Percentiles rank a stretch among this genome's conserved stretches.
These are phyloP conservation scores for Hyperoodon ampullatus DNA, from an alignment of 2,113 vertebrate genomes.

Conservation along the genomic window DNA sequence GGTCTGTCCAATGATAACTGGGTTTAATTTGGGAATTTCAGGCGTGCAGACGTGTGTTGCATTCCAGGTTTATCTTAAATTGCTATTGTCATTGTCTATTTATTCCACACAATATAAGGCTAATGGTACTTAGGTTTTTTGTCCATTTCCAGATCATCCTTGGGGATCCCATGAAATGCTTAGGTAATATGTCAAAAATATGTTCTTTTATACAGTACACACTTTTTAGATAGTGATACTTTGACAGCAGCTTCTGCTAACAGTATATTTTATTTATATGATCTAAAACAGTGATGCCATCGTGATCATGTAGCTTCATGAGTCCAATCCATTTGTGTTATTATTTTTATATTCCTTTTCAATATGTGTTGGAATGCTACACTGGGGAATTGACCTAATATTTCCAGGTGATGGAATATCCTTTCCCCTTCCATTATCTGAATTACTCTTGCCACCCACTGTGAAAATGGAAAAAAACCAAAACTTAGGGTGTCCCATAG, in stretches of 20 bases:
- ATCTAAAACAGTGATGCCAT: conserved; percentile 1
- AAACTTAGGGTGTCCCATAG: conserved; percentile 77
- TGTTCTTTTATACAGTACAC: neutral
- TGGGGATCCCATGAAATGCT: neutral
- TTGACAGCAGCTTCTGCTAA: conserved; percentile 16
- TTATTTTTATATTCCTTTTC: conserved; percentile 46
- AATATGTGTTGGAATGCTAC: conserved; percentile 34
- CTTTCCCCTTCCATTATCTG: conserved; percentile 77
- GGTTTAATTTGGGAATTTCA: neutral
- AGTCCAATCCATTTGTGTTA: neutral
- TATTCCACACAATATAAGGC: neutral
- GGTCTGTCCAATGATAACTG: neutral
- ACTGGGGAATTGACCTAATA: conserved; percentile 73
- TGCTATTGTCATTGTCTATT: neutral
- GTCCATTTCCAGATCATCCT: conserved; percentile 22
- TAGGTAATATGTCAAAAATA: conserved; percentile 53
- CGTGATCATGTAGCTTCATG: neutral
- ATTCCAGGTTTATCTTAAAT: neutral
- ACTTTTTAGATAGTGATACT: conserved; percentile 31
- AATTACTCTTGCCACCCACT: conserved; percentile 86
- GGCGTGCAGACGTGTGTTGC: neutral
- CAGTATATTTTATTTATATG: conserved; percentile 17
- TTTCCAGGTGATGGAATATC: conserved; percentile 81
- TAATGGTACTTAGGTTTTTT: conserved; percentile 53
- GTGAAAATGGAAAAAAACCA: conserved; percentile 79